Evolutionary conservation across 2,113 vertebrate species (phyloP).

Genomic region (Vulpes vulpes): DNA sequence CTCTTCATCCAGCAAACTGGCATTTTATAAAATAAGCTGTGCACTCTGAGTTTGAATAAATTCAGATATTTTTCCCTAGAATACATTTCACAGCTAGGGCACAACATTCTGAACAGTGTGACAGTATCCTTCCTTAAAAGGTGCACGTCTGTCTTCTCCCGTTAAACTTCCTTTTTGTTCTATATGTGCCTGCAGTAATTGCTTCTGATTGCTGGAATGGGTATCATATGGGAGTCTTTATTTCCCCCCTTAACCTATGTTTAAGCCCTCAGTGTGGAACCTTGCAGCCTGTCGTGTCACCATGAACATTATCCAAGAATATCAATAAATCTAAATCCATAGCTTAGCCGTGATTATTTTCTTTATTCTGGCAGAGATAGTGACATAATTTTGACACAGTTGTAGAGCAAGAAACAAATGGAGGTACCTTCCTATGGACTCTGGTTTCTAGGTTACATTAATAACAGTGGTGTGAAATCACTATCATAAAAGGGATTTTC

Average conservation of each 20-base stretch:
- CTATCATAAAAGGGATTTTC: neutral
- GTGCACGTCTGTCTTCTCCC: neutral
- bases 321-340: slow-evolving; percentile 54
- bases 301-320: slow-evolving; percentile 43
- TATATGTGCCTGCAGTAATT: slow-evolving; percentile 25
- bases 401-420: neutral
- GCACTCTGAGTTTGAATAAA: slow-evolving; percentile 61
- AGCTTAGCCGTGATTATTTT: neutral
- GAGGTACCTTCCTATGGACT: neutral
- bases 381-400: slow-evolving; percentile 2
- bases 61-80: slow-evolving; percentile 63
- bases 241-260: neutral
- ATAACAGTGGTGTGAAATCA: neutral
- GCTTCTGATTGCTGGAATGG: slow-evolving; percentile 4
- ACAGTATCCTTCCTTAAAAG: slow-evolving; percentile 51
- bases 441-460: neutral
- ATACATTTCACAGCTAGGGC: slow-evolving; percentile 40
- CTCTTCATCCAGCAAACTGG: slow-evolving; percentile 37
- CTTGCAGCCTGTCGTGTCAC: neutral
- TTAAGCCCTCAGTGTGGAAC: slow-evolving; percentile 23
- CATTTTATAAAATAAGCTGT: slow-evolving; percentile 70
- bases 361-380: neutral
- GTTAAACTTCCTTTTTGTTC: slow-evolving; percentile 53
- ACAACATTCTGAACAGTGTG: slow-evolving; percentile 41
- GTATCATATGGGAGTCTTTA: neutral